Percentiles rank a stretch among this genome's conserved stretches.
These are phyloP conservation scores for Mythimna albipuncta DNA, from an alignment of 2,888 invertebrate genomes.

Conservation along the genomic window DNA sequence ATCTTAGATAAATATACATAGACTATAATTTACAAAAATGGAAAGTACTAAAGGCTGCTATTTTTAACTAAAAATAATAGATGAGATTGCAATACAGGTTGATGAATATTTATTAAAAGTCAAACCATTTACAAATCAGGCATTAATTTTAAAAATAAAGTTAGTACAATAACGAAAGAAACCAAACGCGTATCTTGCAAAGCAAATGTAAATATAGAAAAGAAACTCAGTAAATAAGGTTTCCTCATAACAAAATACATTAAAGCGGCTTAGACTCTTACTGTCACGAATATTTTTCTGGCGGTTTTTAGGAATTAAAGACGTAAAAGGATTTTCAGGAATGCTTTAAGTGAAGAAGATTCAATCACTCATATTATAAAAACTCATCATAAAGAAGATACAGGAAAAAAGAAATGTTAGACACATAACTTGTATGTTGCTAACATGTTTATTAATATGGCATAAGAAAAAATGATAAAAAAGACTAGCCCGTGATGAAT, in stretches of 20 bases:
- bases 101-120: not conserved
- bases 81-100: not conserved
- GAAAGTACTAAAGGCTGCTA: not conserved
- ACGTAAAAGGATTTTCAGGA: not conserved
- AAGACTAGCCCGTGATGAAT: not conserved
- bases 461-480: not conserved
- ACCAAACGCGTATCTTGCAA: not conserved
- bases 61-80: not conserved
- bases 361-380: not conserved
- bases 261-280: constrained; percentile 16
- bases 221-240: constrained; percentile 9
- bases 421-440: not conserved
- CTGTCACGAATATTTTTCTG: constrained; percentile 4
- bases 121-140: not conserved
- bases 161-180: not conserved
- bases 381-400: not conserved
- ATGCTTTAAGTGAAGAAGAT: not conserved
- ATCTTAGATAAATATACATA: too few species aligned
- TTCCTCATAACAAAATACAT: constrained; percentile 11
- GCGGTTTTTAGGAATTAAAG: not conserved
- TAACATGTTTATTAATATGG: not conserved
- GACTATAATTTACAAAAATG: not conserved
- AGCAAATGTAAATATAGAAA: not conserved
- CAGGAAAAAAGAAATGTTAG: not conserved
- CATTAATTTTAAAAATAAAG: not conserved